Evolutionary conservation across 2,888 invertebrate species (phyloP), one percentile per base, ranked within the genome.

Genomic region (Tricholauxania praeusta): DNA sequence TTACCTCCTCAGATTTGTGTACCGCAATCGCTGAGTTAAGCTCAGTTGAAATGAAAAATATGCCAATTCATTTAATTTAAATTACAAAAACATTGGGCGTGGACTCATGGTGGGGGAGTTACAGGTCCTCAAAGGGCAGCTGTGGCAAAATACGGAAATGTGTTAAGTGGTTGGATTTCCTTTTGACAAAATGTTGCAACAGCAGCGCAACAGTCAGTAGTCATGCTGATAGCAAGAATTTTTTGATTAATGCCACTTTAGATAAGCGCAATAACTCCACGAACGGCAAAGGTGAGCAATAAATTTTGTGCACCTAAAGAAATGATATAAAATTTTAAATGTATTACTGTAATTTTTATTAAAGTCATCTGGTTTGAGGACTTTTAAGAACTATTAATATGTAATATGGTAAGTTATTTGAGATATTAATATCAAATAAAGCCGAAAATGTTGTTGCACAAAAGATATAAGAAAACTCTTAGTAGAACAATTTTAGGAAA

Each of bases 61-160:
- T 85, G 84, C 84, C 84, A 84, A 84, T 84, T 84, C 84, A 84
- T 84, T 84, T 85, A 82, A 83, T 84, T 84, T 83, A 83, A 85
- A 84, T 85, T 84, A 85, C 83, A 83, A 83, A 79, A 75, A 73
- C 74, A 73, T 72, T 49, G 60, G 69, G 70, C n/a, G 53, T 15
- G 55, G 12, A 47, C 52, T 48, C 15, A 17, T 47, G 69, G 19
- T 15, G 6, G 32, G 51, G 28, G 39, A n/a, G 51, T 39, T 19
- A 47, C 17, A n/a, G 14, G 57, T 57, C 28, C 15, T 39, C 10
- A 39, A 39, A 39, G 39, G 39, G 39, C 39, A 39, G 39, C 39
- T 39, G 39, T 39, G 39, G 39, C 39, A 39, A 39, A 10, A 10
- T 39, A 39, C 39, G 39, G 39, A 39, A 39, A 39, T 39, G 39